A percentile compares a stretch with the other conserved stretches of the same genome.
These are phyloP conservation scores for Enteromius thamalakanensis DNA, from an alignment of 2,797 vertebrate genomes.

Conservation along the genomic window DNA sequence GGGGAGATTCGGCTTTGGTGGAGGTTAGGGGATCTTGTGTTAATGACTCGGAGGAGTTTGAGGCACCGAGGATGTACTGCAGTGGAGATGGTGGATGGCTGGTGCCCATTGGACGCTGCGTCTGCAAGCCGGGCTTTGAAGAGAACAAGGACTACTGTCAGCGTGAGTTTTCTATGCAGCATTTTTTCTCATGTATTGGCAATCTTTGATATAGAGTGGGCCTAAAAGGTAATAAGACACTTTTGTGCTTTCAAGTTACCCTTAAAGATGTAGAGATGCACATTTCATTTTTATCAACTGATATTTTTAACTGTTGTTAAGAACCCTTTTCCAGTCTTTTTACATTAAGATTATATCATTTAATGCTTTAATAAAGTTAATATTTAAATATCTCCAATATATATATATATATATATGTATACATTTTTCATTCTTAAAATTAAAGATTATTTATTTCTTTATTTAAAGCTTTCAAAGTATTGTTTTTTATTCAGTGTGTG, in stretches of 20 bases:
- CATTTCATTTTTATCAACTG: not conserved
- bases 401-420: no score
- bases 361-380: not conserved
- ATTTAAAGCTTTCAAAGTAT: no score
- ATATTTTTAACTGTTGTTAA: not conserved
- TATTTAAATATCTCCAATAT: not conserved
- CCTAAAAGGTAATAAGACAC: conserved; percentile 4
- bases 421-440: no score
- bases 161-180: conserved; percentile 73
- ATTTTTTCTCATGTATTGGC: not conserved
- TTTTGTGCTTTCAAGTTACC: not conserved
- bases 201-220: not conserved
- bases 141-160: conserved; percentile 83
- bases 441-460: no score
- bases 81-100: conserved; percentile 87
- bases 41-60: conserved; percentile 83
- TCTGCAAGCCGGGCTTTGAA: conserved; percentile 84
- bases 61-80: conserved; percentile 86
- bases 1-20: conserved; percentile 84
- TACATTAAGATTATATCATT: not conserved
- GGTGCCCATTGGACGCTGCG: conserved; percentile 85
- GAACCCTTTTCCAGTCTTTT: not conserved
- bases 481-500: not conserved
- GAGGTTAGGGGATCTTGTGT: conserved; percentile 83
- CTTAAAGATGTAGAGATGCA: not conserved